Conservation (phyloP, 2,888 invertebrate species). For the Drosophila picticornis region DNA sequence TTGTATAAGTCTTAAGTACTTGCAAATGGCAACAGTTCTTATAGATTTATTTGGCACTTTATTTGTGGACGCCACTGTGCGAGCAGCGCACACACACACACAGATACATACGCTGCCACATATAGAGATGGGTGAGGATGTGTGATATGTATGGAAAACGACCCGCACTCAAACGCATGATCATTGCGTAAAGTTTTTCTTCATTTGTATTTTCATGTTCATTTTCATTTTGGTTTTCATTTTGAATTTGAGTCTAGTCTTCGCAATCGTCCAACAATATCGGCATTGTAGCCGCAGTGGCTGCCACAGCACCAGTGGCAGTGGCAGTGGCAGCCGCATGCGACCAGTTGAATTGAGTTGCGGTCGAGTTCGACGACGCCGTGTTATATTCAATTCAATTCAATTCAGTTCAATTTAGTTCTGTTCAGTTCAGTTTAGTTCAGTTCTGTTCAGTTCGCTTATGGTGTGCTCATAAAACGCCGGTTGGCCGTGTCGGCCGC, state of each 20-base stretch:
- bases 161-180: slow-evolving; percentile 57
- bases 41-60: slow-evolving; percentile 16
- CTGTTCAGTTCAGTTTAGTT: slow-evolving; percentile 5
- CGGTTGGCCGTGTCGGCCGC: slow-evolving; percentile 69
- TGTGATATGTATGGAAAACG: slow-evolving; percentile 67
- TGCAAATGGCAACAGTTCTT: not conserved
- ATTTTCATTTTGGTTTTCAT: slow-evolving; percentile 40
- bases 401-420: slow-evolving; percentile 14
- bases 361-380: slow-evolving; percentile 9
- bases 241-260: slow-evolving; percentile 4
- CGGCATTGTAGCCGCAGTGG: slow-evolving; percentile 25
- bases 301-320: slow-evolving; percentile 11
- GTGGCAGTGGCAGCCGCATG: slow-evolving; percentile 14
- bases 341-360: slow-evolving; percentile 37
- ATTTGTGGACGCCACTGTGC: slow-evolving; percentile 44
- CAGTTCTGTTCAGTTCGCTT: slow-evolving; percentile 70
- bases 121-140: slow-evolving; percentile 45
- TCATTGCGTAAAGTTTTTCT: slow-evolving; percentile 76
- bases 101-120: slow-evolving; percentile 25
- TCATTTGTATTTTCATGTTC: slow-evolving; percentile 44
- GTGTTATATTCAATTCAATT: slow-evolving; percentile 12
- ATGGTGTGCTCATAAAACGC: slow-evolving; percentile 78
- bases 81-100: slow-evolving; percentile 10
- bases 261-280: slow-evolving; percentile 1
- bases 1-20: not conserved